Conservation (phyloP, 2,113 vertebrate species). For the Conger conger region DNA sequence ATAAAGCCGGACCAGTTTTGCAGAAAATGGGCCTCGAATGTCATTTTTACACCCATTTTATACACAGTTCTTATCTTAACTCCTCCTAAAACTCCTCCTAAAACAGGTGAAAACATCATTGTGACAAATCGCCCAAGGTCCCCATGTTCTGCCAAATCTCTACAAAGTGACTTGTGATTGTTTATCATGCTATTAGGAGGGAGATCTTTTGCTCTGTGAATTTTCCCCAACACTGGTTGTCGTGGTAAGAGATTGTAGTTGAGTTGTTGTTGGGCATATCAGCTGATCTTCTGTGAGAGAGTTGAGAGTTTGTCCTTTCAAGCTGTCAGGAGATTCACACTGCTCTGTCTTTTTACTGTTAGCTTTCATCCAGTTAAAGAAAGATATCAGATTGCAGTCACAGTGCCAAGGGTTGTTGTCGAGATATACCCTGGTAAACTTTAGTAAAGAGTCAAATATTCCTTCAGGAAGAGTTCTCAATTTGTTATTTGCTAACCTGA, state of each 20-base stretch:
- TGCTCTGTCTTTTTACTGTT: slow-evolving; percentile 48
- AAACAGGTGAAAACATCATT: too few relatives aligned
- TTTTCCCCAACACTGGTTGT: too few relatives aligned
- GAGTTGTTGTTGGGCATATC: slow-evolving; percentile 59
- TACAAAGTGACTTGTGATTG: too few relatives aligned
- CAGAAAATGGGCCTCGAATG: too few relatives aligned
- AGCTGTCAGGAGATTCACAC: slow-evolving; percentile 61
- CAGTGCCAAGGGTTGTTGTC: slow-evolving; percentile 76
- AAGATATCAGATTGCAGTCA: slow-evolving; percentile 71
- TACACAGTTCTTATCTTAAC: too few relatives aligned
- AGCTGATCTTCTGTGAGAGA: slow-evolving; percentile 56
- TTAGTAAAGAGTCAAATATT: slow-evolving; percentile 54
- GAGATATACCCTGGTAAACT: slow-evolving; percentile 64
- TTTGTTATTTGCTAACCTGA: slow-evolving; percentile 59
- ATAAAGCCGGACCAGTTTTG: too few relatives aligned
- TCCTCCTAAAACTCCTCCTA: too few relatives aligned
- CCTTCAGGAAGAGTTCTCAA: slow-evolving; percentile 55
- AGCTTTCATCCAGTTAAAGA: slow-evolving; percentile 59
- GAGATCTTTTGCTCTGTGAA: too few relatives aligned
- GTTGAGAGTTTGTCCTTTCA: slow-evolving; percentile 52
- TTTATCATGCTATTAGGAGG: too few relatives aligned
- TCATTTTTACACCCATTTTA: too few relatives aligned
- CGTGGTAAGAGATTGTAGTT: not conserved
- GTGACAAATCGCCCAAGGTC: too few relatives aligned
- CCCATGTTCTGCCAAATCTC: too few relatives aligned